Percentiles rank a stretch among this genome's conserved stretches.
phyloP scores from a whole-genome alignment of 2,888 invertebrate genomes.

The Emmelina monodactyla region DNA sequence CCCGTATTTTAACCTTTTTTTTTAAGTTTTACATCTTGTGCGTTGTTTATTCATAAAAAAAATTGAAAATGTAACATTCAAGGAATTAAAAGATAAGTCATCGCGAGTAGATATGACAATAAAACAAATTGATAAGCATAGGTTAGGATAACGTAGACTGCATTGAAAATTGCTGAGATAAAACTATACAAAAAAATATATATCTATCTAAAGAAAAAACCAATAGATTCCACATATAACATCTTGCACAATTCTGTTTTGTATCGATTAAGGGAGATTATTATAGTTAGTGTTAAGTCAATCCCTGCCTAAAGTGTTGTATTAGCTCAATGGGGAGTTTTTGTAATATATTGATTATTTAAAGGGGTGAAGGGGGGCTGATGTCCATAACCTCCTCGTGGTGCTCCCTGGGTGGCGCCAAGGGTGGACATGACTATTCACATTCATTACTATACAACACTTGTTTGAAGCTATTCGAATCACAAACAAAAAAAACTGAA shows the following conservation, averaged over 20 bases:
- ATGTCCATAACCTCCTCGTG: conserved; percentile 62
- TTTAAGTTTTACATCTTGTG: no score
- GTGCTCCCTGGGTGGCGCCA: conserved; percentile 65
- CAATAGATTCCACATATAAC: neutral
- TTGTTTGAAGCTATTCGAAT: no score
- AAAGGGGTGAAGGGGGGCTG: conserved; percentile 54
- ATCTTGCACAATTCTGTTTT: neutral
- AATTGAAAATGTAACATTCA: neutral
- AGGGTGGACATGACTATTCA: conserved; percentile 54
- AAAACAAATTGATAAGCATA: conserved; percentile 24
- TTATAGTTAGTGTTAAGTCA: neutral
- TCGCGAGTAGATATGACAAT: conserved; percentile 39
- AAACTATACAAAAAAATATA: neutral
- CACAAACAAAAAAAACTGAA: no score
- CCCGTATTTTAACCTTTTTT: no score
- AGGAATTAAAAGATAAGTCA: conserved; percentile 11
- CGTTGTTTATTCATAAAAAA: no score
- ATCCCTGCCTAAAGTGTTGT: conserved; percentile 1
- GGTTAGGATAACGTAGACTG: conserved; percentile 10
- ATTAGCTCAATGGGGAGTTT: conserved; percentile 9
- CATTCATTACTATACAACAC: no score
- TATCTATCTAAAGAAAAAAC: neutral
- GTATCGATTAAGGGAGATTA: neutral
- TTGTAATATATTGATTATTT: conserved; percentile 11
- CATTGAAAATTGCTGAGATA: neutral